Evolutionary conservation across 2,888 invertebrate genomes (phyloP).

Genomic region (Mimachlamys varia): DNA sequence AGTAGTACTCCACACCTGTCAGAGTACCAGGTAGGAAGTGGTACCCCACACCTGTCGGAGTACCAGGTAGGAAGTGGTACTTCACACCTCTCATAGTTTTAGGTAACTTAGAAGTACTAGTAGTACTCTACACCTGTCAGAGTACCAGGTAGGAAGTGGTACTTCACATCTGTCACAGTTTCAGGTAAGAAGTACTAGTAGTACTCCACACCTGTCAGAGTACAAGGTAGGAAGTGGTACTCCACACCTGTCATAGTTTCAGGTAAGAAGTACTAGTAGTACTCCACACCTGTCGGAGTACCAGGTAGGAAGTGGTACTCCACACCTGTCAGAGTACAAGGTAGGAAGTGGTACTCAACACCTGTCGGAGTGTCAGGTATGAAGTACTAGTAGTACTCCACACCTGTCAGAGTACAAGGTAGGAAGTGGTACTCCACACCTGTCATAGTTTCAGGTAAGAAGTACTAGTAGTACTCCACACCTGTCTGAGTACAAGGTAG

Average conservation of each 20-base stretch:
- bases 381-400: neutral
- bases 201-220: neutral
- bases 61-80: neutral
- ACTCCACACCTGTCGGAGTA: neutral
- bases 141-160: neutral
- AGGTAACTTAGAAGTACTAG: neutral
- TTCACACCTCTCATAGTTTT: neutral
- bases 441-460: neutral
- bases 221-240: neutral
- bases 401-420: neutral
- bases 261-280: neutral
- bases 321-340: neutral
- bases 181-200: neutral
- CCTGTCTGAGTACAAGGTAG: neutral
- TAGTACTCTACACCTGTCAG: neutral
- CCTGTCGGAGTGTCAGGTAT: neutral
- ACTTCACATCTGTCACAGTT: neutral
- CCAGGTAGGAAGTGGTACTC: neutral
- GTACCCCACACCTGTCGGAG: neutral
- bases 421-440: neutral
- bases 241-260: neutral
- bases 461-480: neutral
- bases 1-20: constrained; percentile 7
- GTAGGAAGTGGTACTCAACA: neutral
- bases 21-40: neutral